A percentile compares a stretch with the other conserved stretches of the same genome.
phyloP scores from a whole-genome alignment of 2,113 vertebrate species.

The Peromyscus leucopus region DNA sequence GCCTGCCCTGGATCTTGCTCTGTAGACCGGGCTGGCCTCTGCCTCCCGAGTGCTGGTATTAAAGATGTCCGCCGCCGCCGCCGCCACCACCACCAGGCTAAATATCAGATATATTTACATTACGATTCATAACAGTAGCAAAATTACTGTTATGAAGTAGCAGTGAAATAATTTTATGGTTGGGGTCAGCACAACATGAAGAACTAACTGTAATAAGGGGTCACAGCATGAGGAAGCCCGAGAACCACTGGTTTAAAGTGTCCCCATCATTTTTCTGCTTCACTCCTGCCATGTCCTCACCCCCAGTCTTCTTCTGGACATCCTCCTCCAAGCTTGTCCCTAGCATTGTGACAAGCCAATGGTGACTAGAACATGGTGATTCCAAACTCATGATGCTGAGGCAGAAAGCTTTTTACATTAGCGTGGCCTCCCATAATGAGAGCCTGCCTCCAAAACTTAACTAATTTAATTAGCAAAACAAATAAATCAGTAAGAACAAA shows the following conservation, averaged over 20 bases:
- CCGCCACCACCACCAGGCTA: too few species aligned
- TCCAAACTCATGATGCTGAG: not conserved
- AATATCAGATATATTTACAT: not conserved
- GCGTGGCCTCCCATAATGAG: not conserved
- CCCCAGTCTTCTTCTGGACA: not conserved
- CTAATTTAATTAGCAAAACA: not conserved
- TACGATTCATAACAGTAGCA: not conserved
- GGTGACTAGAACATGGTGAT: not conserved
- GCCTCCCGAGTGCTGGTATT: too few species aligned
- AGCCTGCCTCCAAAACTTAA: not conserved
- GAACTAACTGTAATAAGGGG: not conserved
- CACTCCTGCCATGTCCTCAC: not conserved
- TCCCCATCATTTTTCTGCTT: not conserved
- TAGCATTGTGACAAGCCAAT: not conserved
- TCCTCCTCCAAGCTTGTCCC: not conserved
- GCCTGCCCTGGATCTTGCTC: too few species aligned
- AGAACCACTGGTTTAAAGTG: not conserved
- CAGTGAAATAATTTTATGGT: not conserved
- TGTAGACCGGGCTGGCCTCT: too few species aligned
- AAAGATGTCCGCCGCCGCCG: too few species aligned
- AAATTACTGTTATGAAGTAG: not conserved
- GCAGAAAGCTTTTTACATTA: not conserved
- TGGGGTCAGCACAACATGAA: not conserved
- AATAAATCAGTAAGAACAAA: not conserved
- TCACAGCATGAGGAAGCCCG: not conserved